phyloP scores from a whole-genome alignment of 2,113 vertebrate genomes.

The Microcebus murinus region DNA sequence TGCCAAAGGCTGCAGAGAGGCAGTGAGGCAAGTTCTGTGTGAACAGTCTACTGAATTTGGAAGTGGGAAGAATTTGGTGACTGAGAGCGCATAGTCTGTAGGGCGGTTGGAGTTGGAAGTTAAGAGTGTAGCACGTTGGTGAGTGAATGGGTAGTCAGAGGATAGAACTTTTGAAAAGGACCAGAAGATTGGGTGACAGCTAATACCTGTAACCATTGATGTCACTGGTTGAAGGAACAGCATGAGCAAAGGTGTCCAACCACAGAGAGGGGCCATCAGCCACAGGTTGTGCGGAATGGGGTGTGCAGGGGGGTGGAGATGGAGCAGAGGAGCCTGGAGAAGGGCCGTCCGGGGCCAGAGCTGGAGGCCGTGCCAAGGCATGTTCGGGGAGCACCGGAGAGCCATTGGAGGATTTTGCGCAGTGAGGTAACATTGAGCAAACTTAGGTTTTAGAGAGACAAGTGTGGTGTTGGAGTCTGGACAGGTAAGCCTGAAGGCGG shows the following conservation, averaged over 20 bases:
- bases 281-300: neutral
- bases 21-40: neutral
- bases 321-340: neutral
- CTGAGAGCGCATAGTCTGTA: neutral
- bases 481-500: neutral
- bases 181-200: neutral
- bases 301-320: neutral
- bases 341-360: neutral
- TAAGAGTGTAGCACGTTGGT: neutral
- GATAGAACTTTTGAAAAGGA: neutral
- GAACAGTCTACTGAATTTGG: neutral
- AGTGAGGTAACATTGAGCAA: neutral
- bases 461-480: neutral
- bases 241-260: neutral
- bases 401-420: neutral
- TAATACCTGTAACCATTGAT: neutral
- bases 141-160: neutral
- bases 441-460: neutral
- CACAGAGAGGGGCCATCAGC: accelerated
- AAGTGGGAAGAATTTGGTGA: neutral
- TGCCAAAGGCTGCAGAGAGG: neutral
- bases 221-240: neutral
- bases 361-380: neutral
- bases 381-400: neutral
- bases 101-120: neutral